Evolutionary conservation across 2,113 vertebrate genomes (phyloP), one percentile per base, ranked within the genome.

Genomic region (Gavialis gangeticus): DNA sequence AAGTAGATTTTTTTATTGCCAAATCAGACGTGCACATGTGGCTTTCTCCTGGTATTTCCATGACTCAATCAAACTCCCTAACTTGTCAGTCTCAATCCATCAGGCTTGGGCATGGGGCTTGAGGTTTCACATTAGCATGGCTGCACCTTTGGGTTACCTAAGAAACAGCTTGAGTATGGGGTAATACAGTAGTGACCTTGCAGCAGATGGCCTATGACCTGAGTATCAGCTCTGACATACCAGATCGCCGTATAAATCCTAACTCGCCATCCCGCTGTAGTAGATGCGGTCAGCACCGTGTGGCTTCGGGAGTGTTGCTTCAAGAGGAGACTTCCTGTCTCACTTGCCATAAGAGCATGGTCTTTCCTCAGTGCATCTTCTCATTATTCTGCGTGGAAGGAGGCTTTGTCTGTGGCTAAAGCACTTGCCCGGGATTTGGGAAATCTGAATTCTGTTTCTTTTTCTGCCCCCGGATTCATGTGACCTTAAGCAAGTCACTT

Each of bases 21-120:
- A 80, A 87, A 93, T 95, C 84, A 92, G 81, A 86, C 83, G 89
- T 81, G 80, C 63, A 84, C 24, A 12, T 67, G 55, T 91, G 82
- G 60, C 84, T 88, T 93, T 87, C 73, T 64, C 25, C 2, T 1
- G 79, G 64, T 79, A 81, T 85, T 95, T 93, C 88, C 66, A 57
- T 25, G 60, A 76, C 54, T 76, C 25, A 73, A 34, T 73, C 84
- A 81, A 77, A 84, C 57, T 63, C 84, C 55, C 22, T 67, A 56
- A 6, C 30, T 59, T 92, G 89, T 88, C 92, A 81, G 59, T 15
- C 56, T 30, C 73, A 63, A 95, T 93, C 67, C 37, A 19, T 92
- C 93, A 93, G 28, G 14, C 13, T 46, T 56, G 15, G 24, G 67
- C 85, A 76, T 75, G 63, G 24, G 92, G 37, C 59, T 46, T 79